These are phyloP conservation scores for Ammospiza nelsoni DNA, from an alignment of 2,113 vertebrate species.

Conservation along the genomic window DNA sequence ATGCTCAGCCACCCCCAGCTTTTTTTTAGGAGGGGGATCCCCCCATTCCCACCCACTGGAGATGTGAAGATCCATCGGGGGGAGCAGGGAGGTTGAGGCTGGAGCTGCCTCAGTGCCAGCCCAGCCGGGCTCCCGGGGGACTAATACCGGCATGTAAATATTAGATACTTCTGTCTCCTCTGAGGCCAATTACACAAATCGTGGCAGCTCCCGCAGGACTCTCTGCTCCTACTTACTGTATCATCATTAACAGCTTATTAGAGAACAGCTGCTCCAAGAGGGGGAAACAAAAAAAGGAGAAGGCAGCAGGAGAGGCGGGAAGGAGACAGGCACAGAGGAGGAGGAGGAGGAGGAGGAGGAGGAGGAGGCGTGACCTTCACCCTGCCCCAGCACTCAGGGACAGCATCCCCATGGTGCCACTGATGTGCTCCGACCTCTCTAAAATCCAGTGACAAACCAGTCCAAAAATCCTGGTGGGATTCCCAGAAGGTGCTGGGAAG, in stretches of 20 bases:
- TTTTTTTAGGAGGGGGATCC: not conserved
- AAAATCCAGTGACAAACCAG: accelerated
- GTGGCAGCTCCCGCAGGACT: constrained; percentile 75
- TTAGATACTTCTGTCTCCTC: constrained; percentile 79
- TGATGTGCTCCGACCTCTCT: accelerated
- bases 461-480: accelerated
- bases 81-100: constrained; percentile 9
- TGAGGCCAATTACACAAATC: constrained; percentile 84
- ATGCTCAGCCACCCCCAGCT: not conserved
- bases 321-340: not conserved
- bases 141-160: constrained; percentile 77
- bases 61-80: not conserved
- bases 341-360: not conserved
- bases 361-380: not conserved
- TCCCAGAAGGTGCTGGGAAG: not conserved
- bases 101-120: constrained; percentile 48
- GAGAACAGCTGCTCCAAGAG: constrained; percentile 72
- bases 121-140: constrained; percentile 70
- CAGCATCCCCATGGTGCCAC: accelerated
- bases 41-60: not conserved
- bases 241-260: constrained; percentile 83
- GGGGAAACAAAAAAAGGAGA: not conserved
- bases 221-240: constrained; percentile 76
- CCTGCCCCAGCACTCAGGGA: not conserved
- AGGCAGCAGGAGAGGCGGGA: not conserved